Conservation (phyloP, 2,113 vertebrate species). For the Spea multiplicata region DNA sequence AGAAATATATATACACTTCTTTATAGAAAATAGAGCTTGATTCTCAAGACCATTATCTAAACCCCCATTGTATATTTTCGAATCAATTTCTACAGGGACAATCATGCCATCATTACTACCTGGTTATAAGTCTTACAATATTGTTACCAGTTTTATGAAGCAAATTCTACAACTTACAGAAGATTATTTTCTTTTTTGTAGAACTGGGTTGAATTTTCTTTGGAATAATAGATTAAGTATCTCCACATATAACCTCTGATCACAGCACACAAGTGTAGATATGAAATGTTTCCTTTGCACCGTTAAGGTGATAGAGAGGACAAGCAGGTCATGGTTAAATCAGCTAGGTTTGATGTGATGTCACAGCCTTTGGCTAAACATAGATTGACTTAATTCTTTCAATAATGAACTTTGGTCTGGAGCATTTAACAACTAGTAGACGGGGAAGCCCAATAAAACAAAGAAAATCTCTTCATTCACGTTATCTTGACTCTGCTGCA, state of each 20-base stretch:
- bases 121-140: too few relatives aligned
- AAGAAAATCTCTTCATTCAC: conserved; percentile 68
- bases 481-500: conserved; percentile 74
- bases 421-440: conserved; percentile 71
- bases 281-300: conserved; percentile 54
- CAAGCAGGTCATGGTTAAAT: conserved; percentile 62
- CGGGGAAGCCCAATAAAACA: conserved; percentile 70
- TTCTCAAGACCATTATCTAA: too few relatives aligned
- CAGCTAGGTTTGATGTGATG: conserved; percentile 63
- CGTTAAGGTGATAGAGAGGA: conserved; percentile 69
- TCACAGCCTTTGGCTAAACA: conserved; percentile 75
- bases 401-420: conserved; percentile 74
- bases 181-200: conserved; percentile 50
- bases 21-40: too few relatives aligned
- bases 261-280: conserved; percentile 43
- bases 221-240: conserved; percentile 43
- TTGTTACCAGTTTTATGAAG: background rate
- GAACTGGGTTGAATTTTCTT: conserved; percentile 58
- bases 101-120: too few relatives aligned
- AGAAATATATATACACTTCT: too few relatives aligned
- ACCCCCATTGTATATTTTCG: too few relatives aligned
- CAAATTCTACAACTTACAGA: conserved; percentile 6
- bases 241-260: conserved; percentile 36
- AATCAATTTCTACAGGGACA: too few relatives aligned
- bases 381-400: conserved; percentile 77